Conservation (phyloP, 2,113 vertebrate genomes). For the Addax nasomaculatus region DNA sequence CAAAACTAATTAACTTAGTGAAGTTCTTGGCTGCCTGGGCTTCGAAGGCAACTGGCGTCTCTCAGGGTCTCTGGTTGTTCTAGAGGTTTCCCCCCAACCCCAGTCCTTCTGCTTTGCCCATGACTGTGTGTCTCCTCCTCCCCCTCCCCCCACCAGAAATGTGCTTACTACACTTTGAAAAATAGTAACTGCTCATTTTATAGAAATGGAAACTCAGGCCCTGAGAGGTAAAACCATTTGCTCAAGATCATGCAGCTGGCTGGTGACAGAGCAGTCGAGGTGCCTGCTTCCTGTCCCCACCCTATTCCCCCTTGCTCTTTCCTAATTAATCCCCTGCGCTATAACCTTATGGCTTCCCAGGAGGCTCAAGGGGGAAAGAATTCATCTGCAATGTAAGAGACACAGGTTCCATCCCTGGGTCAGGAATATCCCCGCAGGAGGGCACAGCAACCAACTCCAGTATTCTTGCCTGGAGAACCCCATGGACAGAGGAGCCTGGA, state of each 20-base stretch:
- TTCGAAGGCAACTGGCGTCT: not conserved
- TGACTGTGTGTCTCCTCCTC: not conserved
- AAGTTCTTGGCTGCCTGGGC: not conserved
- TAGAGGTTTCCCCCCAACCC: not conserved
- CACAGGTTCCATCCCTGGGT: not conserved
- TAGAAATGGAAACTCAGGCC: not conserved
- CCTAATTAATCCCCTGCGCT: not conserved
- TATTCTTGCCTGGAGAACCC: not conserved
- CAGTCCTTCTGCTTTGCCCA: not conserved
- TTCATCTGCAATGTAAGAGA: not conserved
- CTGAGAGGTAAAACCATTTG: not conserved
- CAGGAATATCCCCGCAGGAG: not conserved
- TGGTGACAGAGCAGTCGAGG: not conserved
- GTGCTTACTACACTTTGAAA: not conserved
- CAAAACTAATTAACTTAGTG: not conserved
- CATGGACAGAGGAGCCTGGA: not conserved
- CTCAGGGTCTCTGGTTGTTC: not conserved
- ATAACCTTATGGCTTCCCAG: not conserved
- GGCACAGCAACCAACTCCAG: not conserved
- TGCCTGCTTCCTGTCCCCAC: not conserved
- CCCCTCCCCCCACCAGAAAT: not conserved
- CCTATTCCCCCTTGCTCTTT: accelerated
- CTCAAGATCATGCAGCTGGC: not conserved
- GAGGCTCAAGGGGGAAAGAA: not conserved
- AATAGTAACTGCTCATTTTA: not conserved